phyloP scores from a whole-genome alignment of 2,797 vertebrate species.

The Loriculus beryllinus region DNA sequence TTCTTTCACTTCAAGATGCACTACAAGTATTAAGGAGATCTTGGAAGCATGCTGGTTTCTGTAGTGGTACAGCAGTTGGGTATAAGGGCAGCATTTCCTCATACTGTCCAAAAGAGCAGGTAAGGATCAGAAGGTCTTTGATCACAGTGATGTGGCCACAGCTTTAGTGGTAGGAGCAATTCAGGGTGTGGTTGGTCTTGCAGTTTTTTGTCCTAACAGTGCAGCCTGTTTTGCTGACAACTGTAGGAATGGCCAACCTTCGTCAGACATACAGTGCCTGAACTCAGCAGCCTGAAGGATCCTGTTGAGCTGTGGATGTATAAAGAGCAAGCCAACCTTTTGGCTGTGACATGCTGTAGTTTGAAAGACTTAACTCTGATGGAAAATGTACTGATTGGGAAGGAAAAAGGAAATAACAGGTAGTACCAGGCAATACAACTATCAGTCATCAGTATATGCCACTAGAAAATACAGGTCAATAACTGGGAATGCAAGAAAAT shows the following conservation, averaged over 20 bases:
- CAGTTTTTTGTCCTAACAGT: not conserved
- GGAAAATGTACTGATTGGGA: not conserved
- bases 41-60: not conserved
- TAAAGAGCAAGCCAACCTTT: not conserved
- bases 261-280: not conserved
- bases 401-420: not conserved
- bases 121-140: not conserved
- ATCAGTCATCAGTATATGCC: not conserved
- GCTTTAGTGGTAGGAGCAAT: not conserved
- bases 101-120: not conserved
- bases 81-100: not conserved
- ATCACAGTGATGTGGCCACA: not conserved
- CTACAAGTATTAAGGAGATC: not conserved
- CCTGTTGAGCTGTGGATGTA: not conserved
- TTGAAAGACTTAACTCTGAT: not conserved
- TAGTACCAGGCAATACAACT: not conserved
- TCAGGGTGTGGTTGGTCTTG: not conserved
- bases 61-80: not conserved
- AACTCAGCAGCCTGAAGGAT: not conserved
- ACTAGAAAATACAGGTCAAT: not conserved
- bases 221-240: not conserved
- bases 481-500: not conserved
- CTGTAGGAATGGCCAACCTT: not conserved
- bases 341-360: not conserved
- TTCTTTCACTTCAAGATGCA: not conserved